Base-by-base conservation (phyloP, 2,888 invertebrate species). In the Carterocephalus palaemon region DNA sequence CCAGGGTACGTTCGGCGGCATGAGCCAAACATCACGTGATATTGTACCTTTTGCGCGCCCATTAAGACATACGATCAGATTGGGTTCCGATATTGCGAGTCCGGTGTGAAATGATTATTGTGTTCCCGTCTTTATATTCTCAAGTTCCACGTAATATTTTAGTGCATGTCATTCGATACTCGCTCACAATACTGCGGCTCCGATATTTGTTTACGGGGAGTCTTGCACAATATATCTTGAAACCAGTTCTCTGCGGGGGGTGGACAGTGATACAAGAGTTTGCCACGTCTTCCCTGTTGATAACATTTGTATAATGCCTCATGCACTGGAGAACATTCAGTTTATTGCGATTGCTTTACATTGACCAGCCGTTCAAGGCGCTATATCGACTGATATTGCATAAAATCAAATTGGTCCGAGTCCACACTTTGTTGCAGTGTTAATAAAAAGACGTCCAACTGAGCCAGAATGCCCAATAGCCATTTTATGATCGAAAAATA, bases 51-150 rank as follows among this genome's bases (percentile, higher is more conserved):
- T 34, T 48, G 51, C 50, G 48, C 28, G 22, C 22, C 7, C 19
- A 17, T 28, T 42, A 46, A 31, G 17, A 31, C 19, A 17, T 15
- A 23, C 4, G 4, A 26, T 29, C 6, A 4, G 7, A n/a, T 16
- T 12, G 1, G 1, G 8, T 2, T 29, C 29, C 28, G 9, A 13
- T 9, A 17, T 24, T n/a, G 26, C 47, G 22, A 20, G 48, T 45
- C 20, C 32, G 22, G 69, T 67, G 74, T 75, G 69, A 74, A 78
- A 74, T 71, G 62, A 63, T 65, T 75, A 78, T 76, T 75, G 67
- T 73, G 75, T 70, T 67, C 67, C 61, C 64, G 64, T 65, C 57
- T 73, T 72, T 75, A 74, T 74, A 68, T 62, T 57, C 56, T 55
- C 53, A 51, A 56, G 59, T 64, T 66, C 55, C 54, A 60, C 61